Percentiles rank a stretch among this genome's conserved stretches.
phyloP scores from a whole-genome alignment of 2,797 vertebrate species.

The Borostomias antarcticus region DNA sequence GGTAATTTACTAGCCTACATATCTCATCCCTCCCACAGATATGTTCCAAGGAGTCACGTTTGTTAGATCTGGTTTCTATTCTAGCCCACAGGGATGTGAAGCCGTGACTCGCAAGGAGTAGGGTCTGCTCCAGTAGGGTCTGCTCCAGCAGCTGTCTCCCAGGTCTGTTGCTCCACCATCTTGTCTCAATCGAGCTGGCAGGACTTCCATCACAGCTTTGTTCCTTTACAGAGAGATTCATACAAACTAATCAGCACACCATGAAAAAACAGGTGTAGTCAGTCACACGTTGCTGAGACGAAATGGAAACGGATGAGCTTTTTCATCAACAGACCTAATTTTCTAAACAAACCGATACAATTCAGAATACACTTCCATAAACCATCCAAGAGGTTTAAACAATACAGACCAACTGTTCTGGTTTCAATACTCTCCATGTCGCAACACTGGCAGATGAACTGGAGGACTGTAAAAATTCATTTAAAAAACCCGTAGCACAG shows the following conservation, averaged over 20 bases:
- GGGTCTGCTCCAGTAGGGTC: too few relatives aligned
- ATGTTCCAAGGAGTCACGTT: slow-evolving; percentile 6
- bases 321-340: slow-evolving; percentile 26
- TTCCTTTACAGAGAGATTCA: slow-evolving; percentile 60
- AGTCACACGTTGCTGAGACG: slow-evolving; percentile 50
- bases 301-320: slow-evolving; percentile 33
- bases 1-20: too few relatives aligned
- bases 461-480: slow-evolving; percentile 15
- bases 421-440: slow-evolving; percentile 23
- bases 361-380: slow-evolving; percentile 54
- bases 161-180: slow-evolving; percentile 74
- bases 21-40: not conserved
- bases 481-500: slow-evolving; percentile 16
- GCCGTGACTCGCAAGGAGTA: slow-evolving; percentile 2
- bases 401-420: slow-evolving; percentile 30
- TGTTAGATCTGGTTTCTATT: slow-evolving; percentile 23
- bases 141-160: slow-evolving; percentile 74
- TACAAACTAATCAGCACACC: slow-evolving; percentile 44
- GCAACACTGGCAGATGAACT: slow-evolving; percentile 21
- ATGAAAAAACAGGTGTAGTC: slow-evolving; percentile 61
- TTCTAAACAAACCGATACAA: slow-evolving; percentile 51
- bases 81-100: slow-evolving; percentile 15
- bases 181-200: slow-evolving; percentile 72
- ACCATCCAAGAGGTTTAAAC: slow-evolving; percentile 28
- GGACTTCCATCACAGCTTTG: slow-evolving; percentile 69